Base-by-base conservation (phyloP, 1,140 invertebrate genomes). In the Saccostrea cuccullata region DNA sequence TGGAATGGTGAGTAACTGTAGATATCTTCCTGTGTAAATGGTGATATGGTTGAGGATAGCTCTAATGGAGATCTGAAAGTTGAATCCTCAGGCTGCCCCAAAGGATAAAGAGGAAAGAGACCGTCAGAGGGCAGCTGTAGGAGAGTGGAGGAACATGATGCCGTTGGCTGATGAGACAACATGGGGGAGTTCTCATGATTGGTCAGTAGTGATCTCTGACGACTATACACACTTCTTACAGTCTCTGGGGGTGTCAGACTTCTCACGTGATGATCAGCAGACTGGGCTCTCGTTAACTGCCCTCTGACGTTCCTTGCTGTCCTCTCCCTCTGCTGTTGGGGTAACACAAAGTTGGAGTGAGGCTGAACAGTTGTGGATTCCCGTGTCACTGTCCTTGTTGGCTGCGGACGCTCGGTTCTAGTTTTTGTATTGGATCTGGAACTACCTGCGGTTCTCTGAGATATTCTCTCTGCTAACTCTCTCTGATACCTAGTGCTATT, bases 401-500 rank as follows among this genome's bases (percentile, higher is more conserved):
- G 67, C 23, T 23, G 13, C 2, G 67, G 26, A 0, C 26, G 67
- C 67, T 73, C 67, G 2, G 23, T 23, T 73, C 67, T 77, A 15
- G 70, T 36, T 77, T 26, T 77, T 77, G 70, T 15, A 30, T 77
- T 26, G 11, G 70, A 26, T 30, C 26, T 26, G 26, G 70, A 26
- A 12, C 3, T 77, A 36, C 70, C 30, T 3, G 70, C 26, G 36
- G 26, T 26, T 36, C 70, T 77, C 2, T 77, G 70, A 30, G 70
- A 12, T 26, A 77, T 15, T 30, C 70, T 77, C 30, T 77, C 70
- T 17, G 13, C 70, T 26, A 77, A 17, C 30, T 77, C 70, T 17
- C 70, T 77, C 26, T 77, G 70, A 36, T 77, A 77, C 15, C 70
- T 77, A 36, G 70, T 26, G 36, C 70, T 77, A 77, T 36, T 77